A percentile compares a stretch with the other conserved stretches of the same genome.
phyloP scores from a whole-genome alignment of 23 tunicate species.

The Halocynthia roretzi region DNA sequence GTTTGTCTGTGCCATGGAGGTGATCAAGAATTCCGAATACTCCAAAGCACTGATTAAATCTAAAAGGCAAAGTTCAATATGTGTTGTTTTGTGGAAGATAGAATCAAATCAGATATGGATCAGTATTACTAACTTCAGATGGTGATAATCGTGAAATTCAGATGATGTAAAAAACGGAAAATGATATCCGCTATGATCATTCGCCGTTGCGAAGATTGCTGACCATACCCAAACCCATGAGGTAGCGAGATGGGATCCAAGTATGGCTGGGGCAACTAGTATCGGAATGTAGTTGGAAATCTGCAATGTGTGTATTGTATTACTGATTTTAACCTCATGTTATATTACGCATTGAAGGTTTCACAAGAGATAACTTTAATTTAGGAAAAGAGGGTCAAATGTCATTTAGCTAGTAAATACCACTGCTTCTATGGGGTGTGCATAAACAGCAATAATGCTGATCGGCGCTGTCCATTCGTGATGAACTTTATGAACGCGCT shows the following conservation, averaged over 20 bases:
- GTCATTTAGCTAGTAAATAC: conserved; percentile 7
- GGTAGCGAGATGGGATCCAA: conserved; percentile 47
- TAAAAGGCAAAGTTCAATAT: conserved; percentile 14
- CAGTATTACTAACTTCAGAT: conserved; percentile 53
- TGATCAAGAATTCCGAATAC: conserved; percentile 69
- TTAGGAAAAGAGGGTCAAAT: too few relatives aligned
- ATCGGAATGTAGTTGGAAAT: conserved; percentile 60
- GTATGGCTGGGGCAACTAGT: conserved; percentile 36
- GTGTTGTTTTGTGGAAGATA: not conserved
- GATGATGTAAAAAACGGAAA: conserved; percentile 72
- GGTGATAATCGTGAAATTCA: conserved; percentile 91
- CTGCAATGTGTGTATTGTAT: not conserved
- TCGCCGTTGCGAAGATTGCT: conserved; percentile 41
- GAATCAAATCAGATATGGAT: not conserved
- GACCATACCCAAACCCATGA: conserved; percentile 60
- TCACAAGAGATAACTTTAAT: too few relatives aligned
- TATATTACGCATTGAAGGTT: too few relatives aligned
- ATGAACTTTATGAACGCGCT: conserved; percentile 77
- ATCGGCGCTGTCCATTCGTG: conserved; percentile 97
- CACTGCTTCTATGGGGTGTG: conserved; percentile 86
- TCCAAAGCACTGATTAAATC: conserved; percentile 87
- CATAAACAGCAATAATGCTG: conserved; percentile 88
- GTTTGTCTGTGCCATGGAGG: conserved; percentile 69
- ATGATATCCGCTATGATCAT: conserved; percentile 81
- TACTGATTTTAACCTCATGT: not conserved